A percentile compares a stretch with the other conserved stretches of the same genome.
Conservation (phyloP, 2,113 vertebrate species). For the Trematomus loennbergii region DNA sequence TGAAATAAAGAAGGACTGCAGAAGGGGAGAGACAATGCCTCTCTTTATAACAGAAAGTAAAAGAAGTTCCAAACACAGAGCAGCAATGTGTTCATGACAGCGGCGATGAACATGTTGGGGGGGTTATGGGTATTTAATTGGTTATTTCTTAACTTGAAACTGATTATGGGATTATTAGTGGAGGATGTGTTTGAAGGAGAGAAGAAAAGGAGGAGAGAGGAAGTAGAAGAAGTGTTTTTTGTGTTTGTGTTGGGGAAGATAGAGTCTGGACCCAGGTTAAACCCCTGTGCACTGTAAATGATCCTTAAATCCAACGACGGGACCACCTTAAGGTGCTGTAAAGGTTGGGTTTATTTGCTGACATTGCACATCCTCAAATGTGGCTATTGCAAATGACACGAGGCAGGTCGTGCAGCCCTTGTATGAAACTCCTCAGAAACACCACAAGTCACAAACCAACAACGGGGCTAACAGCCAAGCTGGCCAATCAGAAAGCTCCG, state of each 20-base stretch:
- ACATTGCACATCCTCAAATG: no score
- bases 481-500: constrained; percentile 19
- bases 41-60: background rate
- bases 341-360: no score
- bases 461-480: background rate
- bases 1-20: background rate
- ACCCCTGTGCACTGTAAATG: background rate
- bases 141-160: constrained; percentile 4
- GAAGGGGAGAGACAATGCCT: background rate
- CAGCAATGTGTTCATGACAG: background rate
- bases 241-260: background rate
- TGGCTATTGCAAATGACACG: no score
- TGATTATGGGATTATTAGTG: constrained; percentile 15
- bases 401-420: no score
- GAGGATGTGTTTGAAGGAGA: background rate
- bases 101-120: background rate
- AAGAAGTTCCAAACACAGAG: background rate
- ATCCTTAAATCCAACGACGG: background rate
- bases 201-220: background rate
- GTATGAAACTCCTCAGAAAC: no score
- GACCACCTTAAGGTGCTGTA: background rate
- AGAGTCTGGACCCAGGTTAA: background rate
- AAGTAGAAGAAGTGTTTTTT: background rate
- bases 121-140: background rate
- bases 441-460: background rate